Evolutionary conservation across 2,888 invertebrate genomes (phyloP), one percentile per base, ranked within the genome.

Genomic region (Subacronicta megacephala): DNA sequence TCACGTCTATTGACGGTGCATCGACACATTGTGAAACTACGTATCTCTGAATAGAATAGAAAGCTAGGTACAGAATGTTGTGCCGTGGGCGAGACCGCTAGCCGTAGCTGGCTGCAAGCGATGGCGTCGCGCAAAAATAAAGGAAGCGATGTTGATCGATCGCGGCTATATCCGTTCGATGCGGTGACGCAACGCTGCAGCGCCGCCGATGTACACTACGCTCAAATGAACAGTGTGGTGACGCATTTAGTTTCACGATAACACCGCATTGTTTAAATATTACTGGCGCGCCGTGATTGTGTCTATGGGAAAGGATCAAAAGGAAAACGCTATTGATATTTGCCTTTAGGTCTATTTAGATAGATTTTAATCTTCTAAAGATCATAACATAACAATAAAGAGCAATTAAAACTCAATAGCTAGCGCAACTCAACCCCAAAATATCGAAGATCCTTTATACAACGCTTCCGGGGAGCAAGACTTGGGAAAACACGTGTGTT

Each of bases 141-240:
- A 87, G 84, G 83, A 85, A 80, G 64, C 72, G 60, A 72, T 75
- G 73, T 71, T 82, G 87, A 89, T 88, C 88, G 87, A 90, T 89
- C 83, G 85, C 72, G 64, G 80, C 87, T 88, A 87, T 89, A 89
- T 87, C 88, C 82, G 88, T 83, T 78, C 81, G 75, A 80, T 77
- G 77, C 76, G 82, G 70, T 87, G 87, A 88, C 86, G 88, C 82
- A 87, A 88, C 80, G 46, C 56, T 60, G 64, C 69, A 56, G 42
- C 59, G 53, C 54, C 49, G 60, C 41, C 57, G 59, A 55, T 64
- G 50, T 74, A 64, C 65, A 72, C 66, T 58, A 44, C 63, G 72
- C 70, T 66, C 59, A 67, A 76, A 63, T 49, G 59, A 67, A 66
- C 64, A 69, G 40, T 45, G 66, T 70, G 62, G 51, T 73, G 76